A percentile compares a stretch with the other conserved stretches of the same genome.
Conservation (phyloP, 1,140 invertebrate species). For the Drosophila auraria region DNA sequence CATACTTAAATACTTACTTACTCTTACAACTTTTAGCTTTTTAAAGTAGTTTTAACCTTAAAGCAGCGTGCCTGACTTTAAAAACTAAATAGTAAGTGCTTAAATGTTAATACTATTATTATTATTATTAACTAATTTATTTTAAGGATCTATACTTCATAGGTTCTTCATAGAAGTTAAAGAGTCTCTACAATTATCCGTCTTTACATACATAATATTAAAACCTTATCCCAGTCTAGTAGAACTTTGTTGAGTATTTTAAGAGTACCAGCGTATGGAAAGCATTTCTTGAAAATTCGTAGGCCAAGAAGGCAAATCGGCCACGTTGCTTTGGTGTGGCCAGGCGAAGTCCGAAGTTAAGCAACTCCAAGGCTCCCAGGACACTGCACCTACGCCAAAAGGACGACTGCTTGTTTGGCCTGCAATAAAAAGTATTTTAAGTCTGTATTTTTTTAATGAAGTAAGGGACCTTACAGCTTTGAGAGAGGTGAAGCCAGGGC, state of each 20-base stretch:
- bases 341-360: slow-evolving; percentile 49
- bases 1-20: too few species aligned
- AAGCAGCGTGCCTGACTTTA: neutral
- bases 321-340: slow-evolving; percentile 63
- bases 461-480: slow-evolving; percentile 42
- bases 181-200: neutral
- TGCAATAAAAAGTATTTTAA: slow-evolving; percentile 2
- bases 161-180: neutral
- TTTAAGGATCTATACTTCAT: too few species aligned
- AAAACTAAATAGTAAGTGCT: neutral
- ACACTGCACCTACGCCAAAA: slow-evolving; percentile 36
- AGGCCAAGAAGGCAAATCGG: slow-evolving; percentile 60
- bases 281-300: slow-evolving; percentile 59
- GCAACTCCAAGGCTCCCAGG: slow-evolving; percentile 40
- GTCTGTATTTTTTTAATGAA: neutral
- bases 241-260: slow-evolving; percentile 12
- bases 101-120: neutral
- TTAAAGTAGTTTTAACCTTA: neutral
- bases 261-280: slow-evolving; percentile 49
- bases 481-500: slow-evolving; percentile 59
- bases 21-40: neutral
- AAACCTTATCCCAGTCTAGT: slow-evolving; percentile 4
- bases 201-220: slow-evolving; percentile 3
- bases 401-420: slow-evolving; percentile 1
- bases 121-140: neutral